phyloP scores from a whole-genome alignment of 2,888 invertebrate species.

The Nebria salina region DNA sequence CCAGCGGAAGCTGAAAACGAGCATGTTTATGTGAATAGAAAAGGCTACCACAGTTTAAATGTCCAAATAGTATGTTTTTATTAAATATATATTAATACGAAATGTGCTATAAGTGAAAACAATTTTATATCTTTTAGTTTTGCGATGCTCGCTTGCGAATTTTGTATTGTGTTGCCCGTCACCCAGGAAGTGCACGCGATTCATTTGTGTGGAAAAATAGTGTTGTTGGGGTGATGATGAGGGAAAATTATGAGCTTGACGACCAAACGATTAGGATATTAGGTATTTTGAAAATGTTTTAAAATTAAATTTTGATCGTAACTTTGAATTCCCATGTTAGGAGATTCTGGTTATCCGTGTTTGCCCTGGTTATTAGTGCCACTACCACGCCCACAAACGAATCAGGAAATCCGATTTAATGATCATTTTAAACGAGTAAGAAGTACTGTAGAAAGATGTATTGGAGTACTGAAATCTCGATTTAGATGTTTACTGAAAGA shows the following conservation, averaged over 20 bases:
- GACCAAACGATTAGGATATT: not conserved
- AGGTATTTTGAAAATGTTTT: too few species aligned
- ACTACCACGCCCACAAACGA: conserved; percentile 11
- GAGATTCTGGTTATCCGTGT: conserved; percentile 9
- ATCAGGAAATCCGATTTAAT: conserved; percentile 24
- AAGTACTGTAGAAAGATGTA: conserved; percentile 37
- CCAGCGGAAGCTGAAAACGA: conserved; percentile 2
- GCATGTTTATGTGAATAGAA: conserved; percentile 29
- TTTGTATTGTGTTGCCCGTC: conserved; percentile 22
- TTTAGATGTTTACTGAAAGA: conserved; percentile 41
- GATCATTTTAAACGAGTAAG: conserved; percentile 18
- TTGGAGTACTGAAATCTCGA: conserved; percentile 27
- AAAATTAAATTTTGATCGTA: too few species aligned
- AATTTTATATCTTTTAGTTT: conserved; percentile 8
- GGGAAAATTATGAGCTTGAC: not conserved
- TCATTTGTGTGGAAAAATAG: not conserved
- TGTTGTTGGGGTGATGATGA: not conserved
- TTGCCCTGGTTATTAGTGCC: conserved; percentile 9
- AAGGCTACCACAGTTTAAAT: conserved; percentile 33
- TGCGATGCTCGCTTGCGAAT: conserved; percentile 22
- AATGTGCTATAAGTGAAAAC: too few species aligned
- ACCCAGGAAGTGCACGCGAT: conserved; percentile 27
- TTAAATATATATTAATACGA: too few species aligned
- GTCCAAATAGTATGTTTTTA: too few species aligned
- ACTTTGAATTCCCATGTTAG: not conserved